phyloP scores from a whole-genome alignment of 2,888 invertebrate species.

The Callyntrura sp. region DNA sequence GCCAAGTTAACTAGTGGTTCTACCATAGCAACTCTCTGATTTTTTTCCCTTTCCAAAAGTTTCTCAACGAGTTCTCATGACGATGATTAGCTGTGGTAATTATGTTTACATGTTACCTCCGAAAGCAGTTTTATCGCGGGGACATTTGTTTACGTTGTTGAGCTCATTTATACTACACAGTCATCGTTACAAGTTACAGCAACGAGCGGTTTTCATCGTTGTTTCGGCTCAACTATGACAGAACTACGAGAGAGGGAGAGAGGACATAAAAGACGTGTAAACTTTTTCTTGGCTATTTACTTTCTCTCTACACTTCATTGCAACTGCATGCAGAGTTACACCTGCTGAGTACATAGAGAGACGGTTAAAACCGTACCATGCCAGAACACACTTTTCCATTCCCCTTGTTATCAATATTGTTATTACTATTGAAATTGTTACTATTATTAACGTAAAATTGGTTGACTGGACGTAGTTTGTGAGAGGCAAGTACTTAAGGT shows the following conservation, averaged over 20 bases:
- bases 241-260: too few species aligned
- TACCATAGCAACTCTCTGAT: conserved; percentile 1
- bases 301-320: not conserved
- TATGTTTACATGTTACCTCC: conserved; percentile 36
- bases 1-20: conserved; percentile 31
- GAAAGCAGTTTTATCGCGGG: conserved; percentile 19
- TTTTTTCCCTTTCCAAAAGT: conserved; percentile 29
- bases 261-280: not conserved
- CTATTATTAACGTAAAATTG: too few species aligned
- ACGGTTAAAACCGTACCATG: too few species aligned
- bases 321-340: not conserved
- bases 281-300: not conserved
- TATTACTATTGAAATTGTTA: not conserved
- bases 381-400: not conserved
- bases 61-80: conserved; percentile 31
- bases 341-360: too few species aligned
- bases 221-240: too few species aligned
- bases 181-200: not conserved
- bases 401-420: not conserved
- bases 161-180: not conserved
- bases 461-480: too few species aligned
- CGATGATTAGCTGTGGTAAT: conserved; percentile 38
- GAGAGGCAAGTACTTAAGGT: too few species aligned
- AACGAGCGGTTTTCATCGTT: too few species aligned
- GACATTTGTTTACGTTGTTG: not conserved